Percentiles rank a stretch among this genome's conserved stretches.
Evolutionary conservation across 23 tunicate genomes (phyloP).

Genomic region (Halocynthia aurantium): DNA sequence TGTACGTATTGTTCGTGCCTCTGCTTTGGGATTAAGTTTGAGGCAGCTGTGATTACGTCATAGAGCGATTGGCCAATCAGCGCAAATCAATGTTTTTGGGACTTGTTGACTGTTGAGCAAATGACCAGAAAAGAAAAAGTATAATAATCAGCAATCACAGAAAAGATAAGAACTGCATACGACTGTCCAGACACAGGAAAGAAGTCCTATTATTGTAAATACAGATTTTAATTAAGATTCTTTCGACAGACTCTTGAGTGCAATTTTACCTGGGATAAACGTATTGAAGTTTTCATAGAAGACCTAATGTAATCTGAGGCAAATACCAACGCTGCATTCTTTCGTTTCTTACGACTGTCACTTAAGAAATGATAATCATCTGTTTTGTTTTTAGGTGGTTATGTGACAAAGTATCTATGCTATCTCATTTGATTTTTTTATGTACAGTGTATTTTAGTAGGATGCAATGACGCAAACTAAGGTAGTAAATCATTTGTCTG

Average conservation of each 20-base stretch:
- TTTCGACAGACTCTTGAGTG: neutral
- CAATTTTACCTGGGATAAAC: neutral
- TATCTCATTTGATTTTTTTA: neutral
- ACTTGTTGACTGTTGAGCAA: neutral
- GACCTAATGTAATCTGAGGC: neutral
- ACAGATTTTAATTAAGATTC: neutral
- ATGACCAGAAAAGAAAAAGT: neutral
- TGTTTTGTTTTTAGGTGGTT: no score
- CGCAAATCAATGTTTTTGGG: neutral
- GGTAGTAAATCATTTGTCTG: no score
- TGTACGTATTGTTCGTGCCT: slow-evolving; percentile 14
- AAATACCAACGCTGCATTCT: no score
- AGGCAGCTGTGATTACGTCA: slow-evolving; percentile 66
- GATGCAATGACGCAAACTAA: no score
- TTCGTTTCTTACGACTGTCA: no score
- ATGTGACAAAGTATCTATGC: neutral
- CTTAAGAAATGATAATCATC: no score
- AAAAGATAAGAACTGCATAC: neutral
- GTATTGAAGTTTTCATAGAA: neutral
- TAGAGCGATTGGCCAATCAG: slow-evolving; percentile 37
- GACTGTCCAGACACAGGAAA: neutral
- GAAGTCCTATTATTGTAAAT: neutral
- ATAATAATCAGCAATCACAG: neutral
- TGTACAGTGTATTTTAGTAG: neutral
- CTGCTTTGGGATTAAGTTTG: slow-evolving; percentile 32